Evolutionary conservation across 2,888 invertebrate species (phyloP).

Genomic region (Tineola bisselliella): DNA sequence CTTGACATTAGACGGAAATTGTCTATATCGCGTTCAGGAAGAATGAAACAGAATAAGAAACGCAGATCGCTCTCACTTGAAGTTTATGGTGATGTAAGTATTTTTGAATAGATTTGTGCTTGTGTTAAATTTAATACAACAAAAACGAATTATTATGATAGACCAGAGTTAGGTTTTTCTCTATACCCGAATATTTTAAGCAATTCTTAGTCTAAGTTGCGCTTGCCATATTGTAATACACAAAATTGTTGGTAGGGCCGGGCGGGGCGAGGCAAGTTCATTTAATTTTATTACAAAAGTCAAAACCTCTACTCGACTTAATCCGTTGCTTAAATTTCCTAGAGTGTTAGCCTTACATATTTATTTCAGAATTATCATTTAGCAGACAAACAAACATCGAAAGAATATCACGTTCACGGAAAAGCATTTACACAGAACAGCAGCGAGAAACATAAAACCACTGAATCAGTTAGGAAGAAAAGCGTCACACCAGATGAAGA

Average conservation of each 20-base stretch:
- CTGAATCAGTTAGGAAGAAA: constrained; percentile 8
- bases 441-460: neutral
- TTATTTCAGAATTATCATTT: constrained; percentile 30
- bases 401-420: constrained; percentile 40
- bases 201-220: no score
- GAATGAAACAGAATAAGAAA: constrained; percentile 66
- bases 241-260: no score
- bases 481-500: constrained; percentile 44
- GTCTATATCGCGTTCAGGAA: constrained; percentile 70
- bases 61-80: constrained; percentile 61
- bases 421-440: constrained; percentile 13
- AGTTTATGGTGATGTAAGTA: constrained; percentile 56
- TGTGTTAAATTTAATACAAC: no score
- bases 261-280: no score
- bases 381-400: constrained; percentile 32
- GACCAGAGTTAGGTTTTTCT: no score
- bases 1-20: constrained; percentile 44
- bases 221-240: no score
- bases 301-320: neutral
- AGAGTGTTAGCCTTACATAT: no score
- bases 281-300: no score
- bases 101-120: no score
- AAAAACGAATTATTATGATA: no score
- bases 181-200: no score
- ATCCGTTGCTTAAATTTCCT: neutral